Conservation (phyloP, 2,888 invertebrate species). For the Diploptera punctata region DNA sequence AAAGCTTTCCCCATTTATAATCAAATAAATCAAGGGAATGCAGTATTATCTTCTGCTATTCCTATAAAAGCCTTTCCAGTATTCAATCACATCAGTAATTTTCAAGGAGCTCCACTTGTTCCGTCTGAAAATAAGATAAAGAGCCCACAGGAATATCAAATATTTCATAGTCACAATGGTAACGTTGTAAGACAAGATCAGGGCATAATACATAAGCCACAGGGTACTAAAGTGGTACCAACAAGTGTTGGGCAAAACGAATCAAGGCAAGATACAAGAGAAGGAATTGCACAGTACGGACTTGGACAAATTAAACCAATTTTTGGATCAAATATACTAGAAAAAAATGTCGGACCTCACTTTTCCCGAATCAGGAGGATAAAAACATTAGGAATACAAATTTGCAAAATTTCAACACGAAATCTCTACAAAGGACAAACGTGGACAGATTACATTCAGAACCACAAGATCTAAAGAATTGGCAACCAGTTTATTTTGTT, state of each 20-base stretch:
- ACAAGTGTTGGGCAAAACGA: no score
- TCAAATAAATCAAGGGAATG: no score
- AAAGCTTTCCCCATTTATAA: no score
- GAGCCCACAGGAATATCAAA: not conserved
- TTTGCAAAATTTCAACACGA: not conserved
- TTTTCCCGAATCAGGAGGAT: not conserved
- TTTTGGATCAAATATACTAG: not conserved
- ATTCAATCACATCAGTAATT: not conserved
- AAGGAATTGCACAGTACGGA: no score
- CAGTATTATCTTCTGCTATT: no score
- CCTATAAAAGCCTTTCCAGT: not conserved
- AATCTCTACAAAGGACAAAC: no score
- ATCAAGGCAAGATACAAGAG: no score
- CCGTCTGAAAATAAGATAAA: not conserved
- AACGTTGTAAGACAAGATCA: not conserved
- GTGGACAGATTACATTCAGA: not conserved
- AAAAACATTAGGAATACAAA: not conserved
- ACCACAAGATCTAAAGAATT: not conserved
- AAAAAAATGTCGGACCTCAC: not conserved
- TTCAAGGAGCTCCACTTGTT: not conserved
- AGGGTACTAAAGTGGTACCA: no score
- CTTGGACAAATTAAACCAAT: no score
- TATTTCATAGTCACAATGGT: not conserved
- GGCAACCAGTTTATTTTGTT: conserved; percentile 3
- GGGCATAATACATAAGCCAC: not conserved